These are phyloP conservation scores for Falco cherrug DNA, from an alignment of 2,797 vertebrate genomes.

Conservation along the genomic window DNA sequence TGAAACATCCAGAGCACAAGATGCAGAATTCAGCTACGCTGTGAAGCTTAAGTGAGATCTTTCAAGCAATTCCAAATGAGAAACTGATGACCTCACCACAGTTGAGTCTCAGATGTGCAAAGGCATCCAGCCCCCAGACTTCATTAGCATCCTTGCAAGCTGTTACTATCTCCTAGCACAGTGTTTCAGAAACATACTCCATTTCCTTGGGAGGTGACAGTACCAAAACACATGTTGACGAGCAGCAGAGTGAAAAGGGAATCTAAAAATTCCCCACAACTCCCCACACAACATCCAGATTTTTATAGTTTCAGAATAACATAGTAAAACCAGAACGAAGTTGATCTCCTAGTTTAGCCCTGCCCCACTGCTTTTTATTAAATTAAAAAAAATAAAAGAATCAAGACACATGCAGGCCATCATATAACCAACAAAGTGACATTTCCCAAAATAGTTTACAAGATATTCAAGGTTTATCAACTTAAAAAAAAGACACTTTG, in stretches of 20 bases:
- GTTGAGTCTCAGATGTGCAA: constrained; percentile 50
- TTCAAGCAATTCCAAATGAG: constrained; percentile 5
- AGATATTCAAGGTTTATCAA: background rate
- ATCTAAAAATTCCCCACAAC: constrained; percentile 40
- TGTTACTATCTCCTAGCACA: constrained; percentile 49
- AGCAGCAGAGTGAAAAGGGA: constrained; percentile 29
- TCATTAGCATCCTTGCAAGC: constrained; percentile 46
- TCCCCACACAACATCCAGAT: background rate
- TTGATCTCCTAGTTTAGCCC: background rate
- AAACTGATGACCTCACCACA: background rate
- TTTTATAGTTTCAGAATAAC: background rate
- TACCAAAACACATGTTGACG: constrained; percentile 49
- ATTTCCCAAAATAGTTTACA: background rate
- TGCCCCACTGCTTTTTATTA: background rate
- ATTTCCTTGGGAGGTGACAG: constrained; percentile 47
- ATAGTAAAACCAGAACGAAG: background rate
- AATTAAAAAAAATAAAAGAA: background rate
- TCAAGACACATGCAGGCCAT: background rate
- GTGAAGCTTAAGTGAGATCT: background rate
- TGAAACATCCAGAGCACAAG: background rate
- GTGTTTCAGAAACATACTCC: constrained; percentile 33
- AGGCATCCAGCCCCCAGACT: constrained; percentile 53
- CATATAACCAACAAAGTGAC: background rate
- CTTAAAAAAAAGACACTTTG: background rate
- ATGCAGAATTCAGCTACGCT: background rate